Evolutionary conservation across 1,140 invertebrate genomes (phyloP), one percentile per base, ranked within the genome.

Genomic region (Drosophila neocordata): DNA sequence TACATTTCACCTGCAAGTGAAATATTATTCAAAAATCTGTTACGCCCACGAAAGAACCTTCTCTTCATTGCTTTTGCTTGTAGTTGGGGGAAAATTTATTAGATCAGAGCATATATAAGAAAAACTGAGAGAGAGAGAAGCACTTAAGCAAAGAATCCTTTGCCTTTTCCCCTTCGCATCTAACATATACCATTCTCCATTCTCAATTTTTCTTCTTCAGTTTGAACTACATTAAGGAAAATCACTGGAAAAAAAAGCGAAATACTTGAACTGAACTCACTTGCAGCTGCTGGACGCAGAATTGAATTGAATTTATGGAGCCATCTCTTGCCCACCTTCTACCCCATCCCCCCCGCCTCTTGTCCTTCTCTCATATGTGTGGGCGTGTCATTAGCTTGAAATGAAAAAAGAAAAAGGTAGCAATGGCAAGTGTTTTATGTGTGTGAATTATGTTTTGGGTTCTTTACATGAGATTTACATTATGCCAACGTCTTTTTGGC

Each of bases 11-110:
- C 81, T 82, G 78, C 82, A 82, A 71, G 78, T 85, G 71, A 87
- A 85, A 85, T 85, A 87, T 87, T 87, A 85, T 82, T 87, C 82
- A 87, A 85, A 85, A 85, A 85, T 85, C 78, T 71, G 82, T 65
- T 78, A 87, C 78, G 73, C 58, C 80, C 48, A 13, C 69, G 41
- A 48, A 18, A 20, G 41, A 48, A 27, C 55, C 20, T 34, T 24
- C 31, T 13, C 38, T 37, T 18, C 65, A 22, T 62, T 53, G 62
- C 66, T 73, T 65, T 64, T 53, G n/a, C 53, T 56, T 74, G 67
- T 70, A 77, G 77, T 69, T 48, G 41, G 41, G 41, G 41, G 70
- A 67, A 68, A 87, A 85, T 87, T 82, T 87, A 85, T 85, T 87
- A 87, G 77, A 87, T 69, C 70, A 69, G 53, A 55, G 13, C 13